Percentiles rank a stretch among this genome's conserved stretches.
phyloP scores from a whole-genome alignment of 2,888 invertebrate genomes.

The Salpingus planirostris region DNA sequence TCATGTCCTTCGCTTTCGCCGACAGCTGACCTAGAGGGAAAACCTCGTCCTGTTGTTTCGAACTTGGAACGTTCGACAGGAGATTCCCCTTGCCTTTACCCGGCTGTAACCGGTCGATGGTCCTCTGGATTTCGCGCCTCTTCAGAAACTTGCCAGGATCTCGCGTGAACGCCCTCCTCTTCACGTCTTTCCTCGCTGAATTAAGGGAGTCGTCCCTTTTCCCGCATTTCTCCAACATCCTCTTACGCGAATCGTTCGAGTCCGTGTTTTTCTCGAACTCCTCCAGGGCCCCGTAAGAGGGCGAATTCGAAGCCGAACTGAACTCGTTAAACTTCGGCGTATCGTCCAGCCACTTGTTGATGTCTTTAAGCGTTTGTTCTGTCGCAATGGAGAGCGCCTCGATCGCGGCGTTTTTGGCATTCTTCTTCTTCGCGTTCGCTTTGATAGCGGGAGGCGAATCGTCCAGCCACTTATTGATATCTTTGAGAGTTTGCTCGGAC shows the following conservation, averaged over 20 bases:
- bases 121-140: conserved; percentile 65
- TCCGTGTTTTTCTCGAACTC: conserved; percentile 41
- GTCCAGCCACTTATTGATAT: conserved; percentile 83
- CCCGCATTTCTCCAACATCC: conserved; percentile 39
- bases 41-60: conserved; percentile 51
- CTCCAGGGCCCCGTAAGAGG: conserved; percentile 49
- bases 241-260: conserved; percentile 37
- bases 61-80: conserved; percentile 54
- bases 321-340: conserved; percentile 68
- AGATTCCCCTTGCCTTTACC: conserved; percentile 84
- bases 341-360: conserved; percentile 82
- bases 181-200: conserved; percentile 39
- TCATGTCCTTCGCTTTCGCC: conserved; percentile 49
- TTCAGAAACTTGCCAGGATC: conserved; percentile 41
- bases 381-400: conserved; percentile 64
- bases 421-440: conserved; percentile 18
- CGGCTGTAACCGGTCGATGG: conserved; percentile 75
- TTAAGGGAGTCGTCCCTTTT: too few species aligned
- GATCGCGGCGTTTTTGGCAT: conserved; percentile 32
- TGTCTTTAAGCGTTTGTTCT: conserved; percentile 74
- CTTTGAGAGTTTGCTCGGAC: conserved; percentile 60
- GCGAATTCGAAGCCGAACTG: conserved; percentile 72
- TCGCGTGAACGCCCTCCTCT: conserved; percentile 43
- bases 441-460: conserved; percentile 71
- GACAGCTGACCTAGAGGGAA: conserved; percentile 46